Conservation (phyloP, 2,888 invertebrate genomes). For the Platynereis dumerilii region DNA sequence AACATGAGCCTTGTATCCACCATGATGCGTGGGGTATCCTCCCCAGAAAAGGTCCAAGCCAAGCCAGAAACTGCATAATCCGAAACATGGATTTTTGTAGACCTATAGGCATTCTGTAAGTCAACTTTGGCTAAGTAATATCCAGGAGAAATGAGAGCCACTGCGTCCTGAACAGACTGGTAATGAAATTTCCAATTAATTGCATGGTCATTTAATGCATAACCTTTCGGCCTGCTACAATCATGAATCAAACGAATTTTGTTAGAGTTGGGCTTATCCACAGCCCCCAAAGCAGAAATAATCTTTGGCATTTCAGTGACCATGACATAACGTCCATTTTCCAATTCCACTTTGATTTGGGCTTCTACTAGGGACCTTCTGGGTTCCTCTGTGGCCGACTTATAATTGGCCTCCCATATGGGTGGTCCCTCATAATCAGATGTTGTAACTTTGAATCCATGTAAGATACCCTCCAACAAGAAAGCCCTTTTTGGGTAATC, state of each 20-base stretch:
- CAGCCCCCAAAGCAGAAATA: slow-evolving; percentile 12
- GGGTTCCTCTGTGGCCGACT: background rate
- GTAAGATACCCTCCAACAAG: background rate
- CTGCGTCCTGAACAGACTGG: slow-evolving; percentile 11
- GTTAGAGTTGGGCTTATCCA: background rate
- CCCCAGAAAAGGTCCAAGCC: slow-evolving; percentile 1
- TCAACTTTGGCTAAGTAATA: slow-evolving; percentile 14
- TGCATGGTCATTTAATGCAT: slow-evolving; percentile 1
- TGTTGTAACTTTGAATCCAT: slow-evolving; percentile 9
- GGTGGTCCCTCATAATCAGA: background rate
- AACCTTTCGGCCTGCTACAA: background rate
- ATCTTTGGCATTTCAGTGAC: background rate
- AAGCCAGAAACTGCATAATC: slow-evolving; percentile 6
- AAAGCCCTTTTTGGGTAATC: background rate
- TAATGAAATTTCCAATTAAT: background rate
- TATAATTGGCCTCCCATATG: background rate
- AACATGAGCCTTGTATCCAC: background rate
- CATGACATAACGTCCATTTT: slow-evolving; percentile 8
- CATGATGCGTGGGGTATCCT: background rate
- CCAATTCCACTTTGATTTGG: slow-evolving; percentile 12
- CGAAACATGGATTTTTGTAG: background rate
- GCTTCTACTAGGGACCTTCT: background rate
- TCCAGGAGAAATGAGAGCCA: background rate
- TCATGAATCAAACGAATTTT: slow-evolving; percentile 13
- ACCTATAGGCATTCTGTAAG: background rate